Conservation (phyloP, 2,888 invertebrate species). For the Calephelis perditalis region DNA sequence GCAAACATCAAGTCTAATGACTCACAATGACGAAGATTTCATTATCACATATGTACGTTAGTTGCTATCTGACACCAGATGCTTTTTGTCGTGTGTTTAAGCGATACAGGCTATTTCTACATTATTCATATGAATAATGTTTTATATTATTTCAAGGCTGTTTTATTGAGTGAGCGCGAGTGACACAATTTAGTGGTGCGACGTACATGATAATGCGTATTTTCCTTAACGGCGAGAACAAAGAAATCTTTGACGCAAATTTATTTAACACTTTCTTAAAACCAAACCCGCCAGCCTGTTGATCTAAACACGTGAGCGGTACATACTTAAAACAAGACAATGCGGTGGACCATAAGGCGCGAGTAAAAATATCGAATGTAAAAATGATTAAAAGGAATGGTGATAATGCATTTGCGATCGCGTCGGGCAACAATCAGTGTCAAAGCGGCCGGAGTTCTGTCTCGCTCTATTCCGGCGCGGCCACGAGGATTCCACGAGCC, state of each 20-base stretch:
- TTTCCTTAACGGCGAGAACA: slow-evolving; percentile 67
- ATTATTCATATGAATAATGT: slow-evolving; percentile 30
- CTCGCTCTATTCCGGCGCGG: slow-evolving; percentile 63
- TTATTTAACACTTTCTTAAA: slow-evolving; percentile 46
- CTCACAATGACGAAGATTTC: slow-evolving; percentile 73
- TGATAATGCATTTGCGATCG: slow-evolving; percentile 77
- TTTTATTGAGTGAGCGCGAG: slow-evolving; percentile 49
- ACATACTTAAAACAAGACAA: slow-evolving; percentile 62
- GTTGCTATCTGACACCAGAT: slow-evolving; percentile 60
- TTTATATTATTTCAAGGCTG: slow-evolving; percentile 45
- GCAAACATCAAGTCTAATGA: slow-evolving; percentile 67
- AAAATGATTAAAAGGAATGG: slow-evolving; percentile 77
- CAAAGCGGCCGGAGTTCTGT: slow-evolving; percentile 66
- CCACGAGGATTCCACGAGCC: slow-evolving; percentile 73
- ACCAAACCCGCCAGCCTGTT: slow-evolving; percentile 62
- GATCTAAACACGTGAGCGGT: slow-evolving; percentile 57
- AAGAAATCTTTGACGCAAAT: slow-evolving; percentile 55
- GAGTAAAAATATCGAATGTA: slow-evolving; percentile 65
- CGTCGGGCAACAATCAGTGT: slow-evolving; percentile 73
- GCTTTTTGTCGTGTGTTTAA: slow-evolving; percentile 50
- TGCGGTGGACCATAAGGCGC: slow-evolving; percentile 61
- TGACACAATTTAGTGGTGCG: slow-evolving; percentile 42
- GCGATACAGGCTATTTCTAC: slow-evolving; percentile 34
- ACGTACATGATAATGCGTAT: slow-evolving; percentile 49
- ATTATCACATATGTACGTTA: slow-evolving; percentile 70